A percentile compares a stretch with the other conserved stretches of the same genome.
Conservation (phyloP, 2,888 invertebrate genomes). For the Thereva unica region DNA sequence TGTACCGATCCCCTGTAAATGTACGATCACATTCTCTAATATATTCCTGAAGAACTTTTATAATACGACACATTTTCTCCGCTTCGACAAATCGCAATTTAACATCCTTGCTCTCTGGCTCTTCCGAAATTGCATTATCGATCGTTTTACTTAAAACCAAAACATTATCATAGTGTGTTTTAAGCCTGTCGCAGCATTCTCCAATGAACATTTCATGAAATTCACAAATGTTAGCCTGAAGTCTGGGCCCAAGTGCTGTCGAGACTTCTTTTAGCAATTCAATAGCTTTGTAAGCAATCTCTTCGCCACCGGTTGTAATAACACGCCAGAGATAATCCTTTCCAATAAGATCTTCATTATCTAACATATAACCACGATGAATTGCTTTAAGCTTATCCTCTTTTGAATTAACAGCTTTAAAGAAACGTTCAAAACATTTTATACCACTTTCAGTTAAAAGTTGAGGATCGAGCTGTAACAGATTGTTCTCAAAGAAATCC, state of each 20-base stretch:
- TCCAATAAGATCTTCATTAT: slow-evolving; percentile 93
- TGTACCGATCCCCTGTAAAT: slow-evolving; percentile 84
- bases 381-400: slow-evolving; percentile 90
- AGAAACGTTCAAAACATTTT: slow-evolving; percentile 76
- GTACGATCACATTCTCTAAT: slow-evolving; percentile 91
- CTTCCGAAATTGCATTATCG: slow-evolving; percentile 44
- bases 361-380: slow-evolving; percentile 82
- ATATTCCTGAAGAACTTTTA: slow-evolving; percentile 94
- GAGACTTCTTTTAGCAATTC: slow-evolving; percentile 90
- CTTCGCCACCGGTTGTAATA: slow-evolving; percentile 87
- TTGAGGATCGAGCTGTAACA: slow-evolving; percentile 88
- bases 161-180: slow-evolving; percentile 84
- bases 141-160: slow-evolving; percentile 57
- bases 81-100: slow-evolving; percentile 64
- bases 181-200: slow-evolving; percentile 87
- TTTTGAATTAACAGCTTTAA: slow-evolving; percentile 86
- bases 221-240: slow-evolving; percentile 75
- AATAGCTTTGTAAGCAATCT: slow-evolving; percentile 90
- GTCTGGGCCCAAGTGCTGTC: slow-evolving; percentile 86
- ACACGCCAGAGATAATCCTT: slow-evolving; percentile 96
- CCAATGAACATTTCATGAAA: slow-evolving; percentile 92
- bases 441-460: slow-evolving; percentile 93
- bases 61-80: slow-evolving; percentile 87
- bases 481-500: slow-evolving; percentile 94
- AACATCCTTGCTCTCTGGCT: slow-evolving; percentile 52